A percentile compares a stretch with the other conserved stretches of the same genome.
These are phyloP conservation scores for Amphiprion percula DNA, from an alignment of 2,113 vertebrate genomes.

Conservation along the genomic window DNA sequence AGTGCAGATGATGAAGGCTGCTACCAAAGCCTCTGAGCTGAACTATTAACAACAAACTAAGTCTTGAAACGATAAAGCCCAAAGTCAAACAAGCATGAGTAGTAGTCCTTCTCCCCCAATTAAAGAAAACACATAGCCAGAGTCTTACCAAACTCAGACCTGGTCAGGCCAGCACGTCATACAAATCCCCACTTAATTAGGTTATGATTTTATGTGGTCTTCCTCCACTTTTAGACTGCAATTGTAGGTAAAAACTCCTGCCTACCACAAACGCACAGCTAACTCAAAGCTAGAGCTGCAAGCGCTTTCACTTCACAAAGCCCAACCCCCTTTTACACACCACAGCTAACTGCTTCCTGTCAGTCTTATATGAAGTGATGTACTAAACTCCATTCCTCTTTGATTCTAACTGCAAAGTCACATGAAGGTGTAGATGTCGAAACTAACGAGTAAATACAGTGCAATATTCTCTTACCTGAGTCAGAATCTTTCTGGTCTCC, in stretches of 20 bases:
- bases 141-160: slow-evolving; percentile 70
- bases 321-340: slow-evolving; percentile 21
- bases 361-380: slow-evolving; percentile 49
- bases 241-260: slow-evolving; percentile 26
- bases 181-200: slow-evolving; percentile 57
- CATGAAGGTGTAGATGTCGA: slow-evolving; percentile 4
- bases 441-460: background rate
- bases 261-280: slow-evolving; percentile 35
- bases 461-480: slow-evolving; percentile 86
- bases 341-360: slow-evolving; percentile 51
- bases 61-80: slow-evolving; percentile 57
- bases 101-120: slow-evolving; percentile 60
- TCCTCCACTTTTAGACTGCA: slow-evolving; percentile 29
- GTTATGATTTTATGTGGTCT: slow-evolving; percentile 54
- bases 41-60: slow-evolving; percentile 67
- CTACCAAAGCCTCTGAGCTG: slow-evolving; percentile 54
- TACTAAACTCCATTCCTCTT: slow-evolving; percentile 3
- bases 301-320: slow-evolving; percentile 33
- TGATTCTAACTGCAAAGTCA: slow-evolving; percentile 26
- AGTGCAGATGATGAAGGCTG: slow-evolving; percentile 40
- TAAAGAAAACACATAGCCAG: slow-evolving; percentile 68
- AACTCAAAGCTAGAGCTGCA: slow-evolving; percentile 16
- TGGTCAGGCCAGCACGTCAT: slow-evolving; percentile 53
- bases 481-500: slow-evolving; percentile 99
- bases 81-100: slow-evolving; percentile 65